Conservation (phyloP, 2,113 vertebrate genomes). For the Entelurus aequoreus region DNA sequence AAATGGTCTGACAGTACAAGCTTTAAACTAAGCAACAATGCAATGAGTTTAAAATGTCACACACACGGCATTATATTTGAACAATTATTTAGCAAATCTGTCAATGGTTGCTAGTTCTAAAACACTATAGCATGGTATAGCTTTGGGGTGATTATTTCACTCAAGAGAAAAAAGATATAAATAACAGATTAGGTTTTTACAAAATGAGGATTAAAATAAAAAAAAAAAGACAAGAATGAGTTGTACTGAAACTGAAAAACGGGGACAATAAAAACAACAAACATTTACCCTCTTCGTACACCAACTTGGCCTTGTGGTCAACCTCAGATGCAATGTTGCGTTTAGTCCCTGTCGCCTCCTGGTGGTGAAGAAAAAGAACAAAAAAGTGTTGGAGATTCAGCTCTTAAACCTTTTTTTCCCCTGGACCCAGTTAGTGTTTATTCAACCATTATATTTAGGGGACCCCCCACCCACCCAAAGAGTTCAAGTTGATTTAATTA, state of each 20-base stretch:
- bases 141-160: no score
- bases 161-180: no score
- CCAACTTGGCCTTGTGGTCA: conserved; percentile 83
- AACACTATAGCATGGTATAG: no score
- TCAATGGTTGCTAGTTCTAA: no score
- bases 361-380: conserved; percentile 32
- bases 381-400: neutral
- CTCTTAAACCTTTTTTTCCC: neutral
- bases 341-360: conserved; percentile 79
- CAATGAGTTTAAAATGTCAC: neutral
- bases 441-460: no score
- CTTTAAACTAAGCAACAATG: neutral
- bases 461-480: no score
- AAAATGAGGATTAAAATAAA: neutral
- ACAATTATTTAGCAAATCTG: no score
- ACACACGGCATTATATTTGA: no score
- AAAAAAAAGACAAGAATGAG: neutral
- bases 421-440: neutral
- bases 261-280: neutral
- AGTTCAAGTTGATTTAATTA: no score
- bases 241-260: neutral
- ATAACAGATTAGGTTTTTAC: no score
- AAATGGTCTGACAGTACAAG: conserved; percentile 19
- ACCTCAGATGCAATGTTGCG: conserved; percentile 62
- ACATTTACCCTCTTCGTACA: conserved; percentile 92